phyloP scores from a whole-genome alignment of 30 jellyfish, hydroid and myxozoan genomes.

The Hydra vulgaris region DNA sequence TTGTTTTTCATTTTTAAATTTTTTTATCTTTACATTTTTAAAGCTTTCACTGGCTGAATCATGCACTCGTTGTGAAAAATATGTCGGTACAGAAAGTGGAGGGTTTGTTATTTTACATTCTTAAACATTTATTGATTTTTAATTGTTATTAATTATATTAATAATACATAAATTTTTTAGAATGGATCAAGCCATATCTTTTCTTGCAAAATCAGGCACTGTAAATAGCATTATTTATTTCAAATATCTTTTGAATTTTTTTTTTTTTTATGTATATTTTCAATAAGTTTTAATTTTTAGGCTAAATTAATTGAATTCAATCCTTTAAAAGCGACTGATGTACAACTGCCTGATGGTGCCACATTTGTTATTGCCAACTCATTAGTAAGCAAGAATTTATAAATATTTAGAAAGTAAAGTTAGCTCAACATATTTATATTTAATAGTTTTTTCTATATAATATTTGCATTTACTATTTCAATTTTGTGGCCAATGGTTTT shows the following conservation, averaged over 20 bases:
- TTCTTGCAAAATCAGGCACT: constrained; percentile 70
- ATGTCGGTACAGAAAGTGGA: constrained; percentile 95
- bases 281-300: constrained; percentile 9
- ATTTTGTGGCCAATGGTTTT: too few species aligned
- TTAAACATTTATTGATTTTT: too few species aligned
- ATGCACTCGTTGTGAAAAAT: constrained; percentile 66
- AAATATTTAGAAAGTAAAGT: too few species aligned
- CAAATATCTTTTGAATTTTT: not conserved
- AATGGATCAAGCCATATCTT: constrained; percentile 91
- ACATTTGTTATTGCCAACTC: constrained; percentile 81
- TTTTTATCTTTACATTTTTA: too few species aligned
- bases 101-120: constrained; percentile 50
- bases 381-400: constrained; percentile 55
- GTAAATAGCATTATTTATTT: constrained; percentile 30
- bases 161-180: constrained; percentile 19
- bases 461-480: too few species aligned
- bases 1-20: too few species aligned
- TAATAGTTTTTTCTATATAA: too few species aligned
- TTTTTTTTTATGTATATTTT: not conserved
- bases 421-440: too few species aligned
- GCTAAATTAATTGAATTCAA: constrained; percentile 83
- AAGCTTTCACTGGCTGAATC: constrained; percentile 73
- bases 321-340: constrained; percentile 85
- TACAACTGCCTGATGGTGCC: constrained; percentile 61
- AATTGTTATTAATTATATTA: not conserved